phyloP scores from a whole-genome alignment of 2,797 vertebrate genomes.

The Trachops cirrhosus region DNA sequence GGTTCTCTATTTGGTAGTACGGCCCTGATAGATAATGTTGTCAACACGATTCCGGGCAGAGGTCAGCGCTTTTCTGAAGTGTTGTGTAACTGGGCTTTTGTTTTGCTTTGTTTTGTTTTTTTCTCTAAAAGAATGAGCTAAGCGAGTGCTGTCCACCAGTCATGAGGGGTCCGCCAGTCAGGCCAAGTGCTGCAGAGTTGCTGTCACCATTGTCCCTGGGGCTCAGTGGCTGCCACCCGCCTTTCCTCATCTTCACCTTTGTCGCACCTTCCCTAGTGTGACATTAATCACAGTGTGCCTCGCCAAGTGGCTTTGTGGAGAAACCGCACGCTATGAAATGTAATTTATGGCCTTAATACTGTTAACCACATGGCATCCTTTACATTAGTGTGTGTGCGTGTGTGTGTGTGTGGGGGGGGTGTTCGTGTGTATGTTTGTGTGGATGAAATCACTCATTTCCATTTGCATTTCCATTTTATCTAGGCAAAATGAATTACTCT shows the following conservation, averaged over 20 bases:
- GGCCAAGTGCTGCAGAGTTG: neutral
- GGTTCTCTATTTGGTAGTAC: conserved; percentile 19
- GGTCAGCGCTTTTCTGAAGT: neutral
- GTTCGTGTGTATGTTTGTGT: neutral
- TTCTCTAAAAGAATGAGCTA: neutral
- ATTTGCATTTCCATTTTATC: conserved; percentile 48
- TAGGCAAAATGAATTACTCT: conserved; percentile 47
- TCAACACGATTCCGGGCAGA: neutral
- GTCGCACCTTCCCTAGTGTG: neutral
- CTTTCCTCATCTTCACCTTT: neutral
- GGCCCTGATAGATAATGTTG: conserved; percentile 35
- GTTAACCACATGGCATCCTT: neutral
- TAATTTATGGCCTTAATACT: conserved; percentile 63
- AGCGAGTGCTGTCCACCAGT: neutral
- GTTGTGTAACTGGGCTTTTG: neutral
- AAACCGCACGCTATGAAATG: conserved; percentile 35
- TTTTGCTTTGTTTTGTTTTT: neutral
- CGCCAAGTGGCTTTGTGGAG: conserved; percentile 46
- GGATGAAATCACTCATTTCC: neutral
- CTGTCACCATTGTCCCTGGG: neutral
- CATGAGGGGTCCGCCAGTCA: neutral
- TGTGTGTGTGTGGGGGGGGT: too few relatives aligned
- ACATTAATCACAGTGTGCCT: conserved; percentile 7
- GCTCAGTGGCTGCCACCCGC: neutral
- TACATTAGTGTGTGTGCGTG: neutral